Percentiles rank a stretch among this genome's conserved stretches.
These are phyloP conservation scores for Sialis lutaria DNA, from an alignment of 2,888 invertebrate species.

Conservation along the genomic window DNA sequence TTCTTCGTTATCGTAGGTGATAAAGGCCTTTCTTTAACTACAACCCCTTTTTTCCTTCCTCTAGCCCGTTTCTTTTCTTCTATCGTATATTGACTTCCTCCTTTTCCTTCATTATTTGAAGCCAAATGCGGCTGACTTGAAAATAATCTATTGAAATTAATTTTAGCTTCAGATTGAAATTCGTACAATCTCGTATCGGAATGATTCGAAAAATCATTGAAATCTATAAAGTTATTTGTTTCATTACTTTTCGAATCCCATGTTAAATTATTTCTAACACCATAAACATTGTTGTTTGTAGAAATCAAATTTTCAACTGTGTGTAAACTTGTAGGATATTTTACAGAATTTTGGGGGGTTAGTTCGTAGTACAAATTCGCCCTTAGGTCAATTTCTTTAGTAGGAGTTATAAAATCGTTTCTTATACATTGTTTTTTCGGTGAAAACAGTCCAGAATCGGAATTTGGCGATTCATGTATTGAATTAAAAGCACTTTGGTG, in stretches of 20 bases:
- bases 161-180: not conserved
- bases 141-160: not conserved
- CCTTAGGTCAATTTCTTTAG: not conserved
- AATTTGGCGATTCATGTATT: not conserved
- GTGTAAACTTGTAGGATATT: not conserved
- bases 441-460: slow-evolving; percentile 1
- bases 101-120: not conserved
- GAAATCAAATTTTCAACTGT: not conserved
- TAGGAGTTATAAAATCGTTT: not conserved
- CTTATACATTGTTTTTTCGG: not conserved
- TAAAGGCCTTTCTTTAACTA: slow-evolving; percentile 19
- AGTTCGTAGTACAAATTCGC: not conserved
- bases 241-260: not conserved
- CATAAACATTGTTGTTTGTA: slow-evolving; percentile 4
- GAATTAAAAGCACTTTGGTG: not conserved
- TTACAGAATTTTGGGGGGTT: not conserved
- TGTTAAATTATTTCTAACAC: not conserved
- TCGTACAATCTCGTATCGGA: not conserved
- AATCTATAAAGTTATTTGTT: not conserved
- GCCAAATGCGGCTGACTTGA: not conserved
- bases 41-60: slow-evolving; percentile 5
- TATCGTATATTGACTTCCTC: too few species aligned
- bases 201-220: not conserved
- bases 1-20: slow-evolving; percentile 38
- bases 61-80: slow-evolving; percentile 3